Conservation (phyloP, 2,888 invertebrate genomes). For the Drosophila buzzatii region DNA sequence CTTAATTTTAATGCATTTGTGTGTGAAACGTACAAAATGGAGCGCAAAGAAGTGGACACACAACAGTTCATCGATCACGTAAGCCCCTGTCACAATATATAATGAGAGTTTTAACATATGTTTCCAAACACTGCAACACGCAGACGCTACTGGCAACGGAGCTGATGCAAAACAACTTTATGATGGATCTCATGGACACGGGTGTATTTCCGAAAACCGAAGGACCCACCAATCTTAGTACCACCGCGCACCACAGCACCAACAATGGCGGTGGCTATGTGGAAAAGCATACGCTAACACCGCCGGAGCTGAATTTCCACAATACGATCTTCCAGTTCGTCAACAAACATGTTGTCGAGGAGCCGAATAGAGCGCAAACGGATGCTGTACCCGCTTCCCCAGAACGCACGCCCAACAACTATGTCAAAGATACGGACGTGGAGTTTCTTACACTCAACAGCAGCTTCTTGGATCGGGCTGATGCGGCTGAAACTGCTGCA, state of each 20-base stretch:
- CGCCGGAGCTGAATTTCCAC: constrained; percentile 80
- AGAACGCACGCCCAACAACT: constrained; percentile 23
- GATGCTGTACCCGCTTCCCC: constrained; percentile 28
- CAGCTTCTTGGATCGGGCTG: constrained; percentile 53
- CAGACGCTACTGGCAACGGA: constrained; percentile 83
- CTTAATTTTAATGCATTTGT: constrained; percentile 53
- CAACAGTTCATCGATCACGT: constrained; percentile 84
- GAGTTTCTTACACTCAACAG: constrained; percentile 65
- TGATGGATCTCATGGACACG: constrained; percentile 83
- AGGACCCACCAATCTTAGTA: constrained; percentile 65
- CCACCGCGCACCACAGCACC: constrained; percentile 30
- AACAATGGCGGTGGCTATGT: constrained; percentile 12
- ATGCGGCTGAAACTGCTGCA: constrained; percentile 18
- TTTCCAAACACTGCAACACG: background rate
- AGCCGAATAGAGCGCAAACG: constrained; percentile 3
- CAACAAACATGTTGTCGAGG: constrained; percentile 61
- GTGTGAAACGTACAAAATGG: constrained; percentile 61
- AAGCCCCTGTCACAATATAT: constrained; percentile 20
- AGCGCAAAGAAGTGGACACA: constrained; percentile 75
- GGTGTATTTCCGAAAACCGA: constrained; percentile 62
- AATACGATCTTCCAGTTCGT: constrained; percentile 81
- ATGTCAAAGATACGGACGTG: constrained; percentile 45
- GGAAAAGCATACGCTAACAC: constrained; percentile 61
- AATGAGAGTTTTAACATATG: background rate
- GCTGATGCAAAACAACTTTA: constrained; percentile 82